Evolutionary conservation across 2,113 vertebrate species (phyloP), one percentile per base, ranked within the genome.

Genomic region (Phyllopteryx taeniolatus): DNA sequence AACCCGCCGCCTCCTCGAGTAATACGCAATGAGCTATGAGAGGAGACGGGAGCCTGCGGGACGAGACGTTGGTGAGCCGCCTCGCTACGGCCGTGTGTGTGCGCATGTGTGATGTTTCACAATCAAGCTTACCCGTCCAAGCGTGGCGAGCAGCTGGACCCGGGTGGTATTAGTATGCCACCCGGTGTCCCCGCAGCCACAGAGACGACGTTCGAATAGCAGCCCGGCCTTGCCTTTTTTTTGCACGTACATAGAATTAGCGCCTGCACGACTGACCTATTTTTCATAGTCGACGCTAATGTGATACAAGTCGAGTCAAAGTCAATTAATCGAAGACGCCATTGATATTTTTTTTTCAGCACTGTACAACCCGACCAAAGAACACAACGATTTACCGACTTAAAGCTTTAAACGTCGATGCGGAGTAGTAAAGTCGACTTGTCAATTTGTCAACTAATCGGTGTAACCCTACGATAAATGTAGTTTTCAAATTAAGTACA

Each of bases 101-200:
- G 71, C 69, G 51, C 81, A 66, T 84, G 75, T 74, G 78, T 83
- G 85, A 87, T 87, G 82, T 82, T 85, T 85, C 83, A 77, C 82
- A 78, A 85, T 88, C 83, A 83, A 79, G 82, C 75, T 56, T 63
- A 63, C 68, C 78, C 83, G 77, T 43, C 75, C 71, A 12, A 77
- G 86, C 68, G 57, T 85, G 59, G 64, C 70, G 79, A 82, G 84
- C 84, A 82, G 84, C 80, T 80, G 85, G 84, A 83, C 85, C 67
- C 71, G 73, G 70, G 75, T 66, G 81, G 75, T 80, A 84, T 89
- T 89, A 86, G 83, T 87, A 86, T 90, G 79, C 85, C 82, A 27
- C 75, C 70, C 60, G 63, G 78, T 84, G 83, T 81, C 81, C 61
- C 76, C 20, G 53, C 27, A 13, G 12, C n/a, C 57, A 51, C 73